These are phyloP conservation scores for Pantelozetes paolii DNA, from an alignment of 2,888 invertebrate genomes.

Conservation along the genomic window DNA sequence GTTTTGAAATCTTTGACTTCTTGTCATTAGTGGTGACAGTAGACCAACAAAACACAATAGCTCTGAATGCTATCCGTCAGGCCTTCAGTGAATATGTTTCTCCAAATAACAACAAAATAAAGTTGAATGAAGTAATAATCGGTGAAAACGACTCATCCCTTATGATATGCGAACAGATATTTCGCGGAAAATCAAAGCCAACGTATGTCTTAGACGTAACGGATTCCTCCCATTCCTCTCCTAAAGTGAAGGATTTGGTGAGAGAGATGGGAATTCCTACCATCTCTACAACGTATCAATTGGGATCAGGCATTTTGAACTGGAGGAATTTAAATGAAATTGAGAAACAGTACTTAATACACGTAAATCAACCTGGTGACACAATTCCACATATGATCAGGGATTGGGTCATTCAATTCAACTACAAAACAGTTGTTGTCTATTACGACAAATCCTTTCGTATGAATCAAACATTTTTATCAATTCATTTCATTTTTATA, in stretches of 20 bases:
- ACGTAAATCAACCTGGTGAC: conserved; percentile 79
- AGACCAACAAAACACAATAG: neutral
- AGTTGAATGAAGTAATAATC: conserved; percentile 9
- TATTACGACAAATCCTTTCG: conserved; percentile 82
- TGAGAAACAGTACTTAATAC: conserved; percentile 71
- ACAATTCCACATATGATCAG: conserved; percentile 75
- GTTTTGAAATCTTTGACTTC: too few species aligned
- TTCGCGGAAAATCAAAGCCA: neutral
- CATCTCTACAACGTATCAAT: conserved; percentile 74
- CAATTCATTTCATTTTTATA: neutral
- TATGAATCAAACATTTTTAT: conserved; percentile 53
- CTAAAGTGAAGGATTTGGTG: conserved; percentile 71
- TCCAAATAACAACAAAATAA: conserved; percentile 1
- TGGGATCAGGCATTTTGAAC: conserved; percentile 37
- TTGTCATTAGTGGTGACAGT: neutral
- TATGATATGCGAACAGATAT: conserved; percentile 15
- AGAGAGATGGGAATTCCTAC: conserved; percentile 75
- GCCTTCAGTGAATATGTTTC: conserved; percentile 5
- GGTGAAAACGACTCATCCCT: neutral
- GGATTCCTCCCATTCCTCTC: conserved; percentile 40
- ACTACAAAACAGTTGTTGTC: conserved; percentile 85
- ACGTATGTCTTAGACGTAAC: neutral
- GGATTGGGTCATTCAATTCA: conserved; percentile 72
- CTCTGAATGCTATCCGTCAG: conserved; percentile 11
- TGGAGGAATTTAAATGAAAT: conserved; percentile 49